Base-by-base conservation (phyloP, 2,888 invertebrate genomes). In the Nycteola revayana region DNA sequence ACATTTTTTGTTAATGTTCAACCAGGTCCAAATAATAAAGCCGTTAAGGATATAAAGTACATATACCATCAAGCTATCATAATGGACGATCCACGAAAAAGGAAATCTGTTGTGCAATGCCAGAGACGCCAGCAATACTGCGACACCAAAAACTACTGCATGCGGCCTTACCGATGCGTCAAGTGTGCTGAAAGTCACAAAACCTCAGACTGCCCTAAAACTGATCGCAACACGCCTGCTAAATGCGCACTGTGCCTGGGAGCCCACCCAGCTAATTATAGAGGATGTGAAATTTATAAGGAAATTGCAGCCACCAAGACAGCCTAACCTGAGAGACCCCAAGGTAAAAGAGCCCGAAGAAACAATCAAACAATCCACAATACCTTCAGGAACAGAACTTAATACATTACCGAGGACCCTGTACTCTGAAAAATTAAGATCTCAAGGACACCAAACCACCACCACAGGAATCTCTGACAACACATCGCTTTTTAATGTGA, bases 151-250 rank as follows among this genome's bases (percentile, higher is more conserved):
- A 55, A 53, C 7, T 35, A 53, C 20, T 54, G 49, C 11, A 49
- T 50, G 49, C 14, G 49, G 6, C 50, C 50, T 6, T 51, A 37
- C 17, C 32, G 49, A 3, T 53, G 49, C 14, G 50, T 54, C 1
- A 57, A 57, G 32, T 57, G 56, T 25, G 54, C 28, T 1, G 26
- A 53, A 21, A n/a, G 22, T 3, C 59, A 57, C 10, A 49, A 47
- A 36, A 60, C 53, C 0, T 24, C 45, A 0, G 49, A 59, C 11
- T 53, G 51, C 28, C 28, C 31, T 4, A 51, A 51, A 25, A 38
- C 28, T 23, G 46, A 57, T 10, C 14, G 43, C 2, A 49, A 34
- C 14, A 39, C 33, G 2, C 38, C 43, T 7, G 45, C 53, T 0
- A 28, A 25, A 14, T 57, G 52, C 10, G 49, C 51, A 5, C 36